phyloP scores from a whole-genome alignment of 2,797 vertebrate genomes.

The Eulemur coronatus region DNA sequence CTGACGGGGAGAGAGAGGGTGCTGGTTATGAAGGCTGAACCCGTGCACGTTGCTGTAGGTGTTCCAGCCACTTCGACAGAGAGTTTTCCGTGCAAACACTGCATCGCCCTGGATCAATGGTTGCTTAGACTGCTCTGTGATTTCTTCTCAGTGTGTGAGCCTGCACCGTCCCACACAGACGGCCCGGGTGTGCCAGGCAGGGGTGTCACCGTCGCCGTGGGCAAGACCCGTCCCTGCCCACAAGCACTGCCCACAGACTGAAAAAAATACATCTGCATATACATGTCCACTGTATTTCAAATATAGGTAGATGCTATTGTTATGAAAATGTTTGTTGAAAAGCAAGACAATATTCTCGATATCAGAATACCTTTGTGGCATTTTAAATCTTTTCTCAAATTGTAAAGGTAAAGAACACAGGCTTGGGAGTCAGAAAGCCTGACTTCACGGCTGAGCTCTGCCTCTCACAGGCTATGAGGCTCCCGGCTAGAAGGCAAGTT shows the following conservation, averaged over 20 bases:
- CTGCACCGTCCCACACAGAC: accelerated
- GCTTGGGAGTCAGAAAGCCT: neutral
- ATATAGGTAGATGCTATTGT: neutral
- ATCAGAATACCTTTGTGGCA: neutral
- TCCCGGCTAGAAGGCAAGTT: neutral
- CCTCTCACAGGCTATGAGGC: neutral
- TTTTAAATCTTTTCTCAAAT: neutral
- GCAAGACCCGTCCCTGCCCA: neutral
- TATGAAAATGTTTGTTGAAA: neutral
- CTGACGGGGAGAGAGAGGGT: neutral
- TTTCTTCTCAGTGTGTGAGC: accelerated
- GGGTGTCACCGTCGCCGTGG: accelerated
- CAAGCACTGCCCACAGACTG: neutral
- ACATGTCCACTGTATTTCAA: neutral
- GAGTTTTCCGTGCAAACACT: neutral
- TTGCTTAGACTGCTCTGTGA: neutral
- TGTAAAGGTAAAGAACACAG: neutral
- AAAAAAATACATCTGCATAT: neutral
- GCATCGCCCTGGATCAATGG: neutral
- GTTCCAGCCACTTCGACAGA: neutral
- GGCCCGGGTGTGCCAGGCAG: neutral
- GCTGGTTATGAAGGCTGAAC: neutral
- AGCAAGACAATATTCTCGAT: neutral
- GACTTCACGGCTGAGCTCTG: neutral
- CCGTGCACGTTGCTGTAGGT: neutral